Evolutionary conservation across 1,140 invertebrate species (phyloP), one percentile per base, ranked within the genome.

Genomic region (Cyphomyrmex costatus): DNA sequence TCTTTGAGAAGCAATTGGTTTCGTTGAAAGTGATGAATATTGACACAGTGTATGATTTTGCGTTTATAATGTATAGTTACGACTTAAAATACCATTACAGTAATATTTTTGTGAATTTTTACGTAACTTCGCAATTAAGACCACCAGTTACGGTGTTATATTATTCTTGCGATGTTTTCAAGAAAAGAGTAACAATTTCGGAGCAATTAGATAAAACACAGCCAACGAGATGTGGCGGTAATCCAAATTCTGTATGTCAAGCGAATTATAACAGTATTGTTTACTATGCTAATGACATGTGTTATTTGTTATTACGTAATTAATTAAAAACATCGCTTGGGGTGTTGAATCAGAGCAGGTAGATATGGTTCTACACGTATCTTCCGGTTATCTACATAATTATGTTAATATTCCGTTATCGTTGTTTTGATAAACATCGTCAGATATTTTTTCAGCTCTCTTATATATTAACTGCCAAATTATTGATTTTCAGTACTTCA

Each of bases 261-360:
- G 19, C 12, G 5, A 56, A 80, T 80, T 53, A 36, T 61, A 46
- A 8, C 4, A 19, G 58, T 27, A 36, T 36, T 33, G 14, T 68
- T 80, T 56, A 33, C 1, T 27, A 21, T 53, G 2, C 24, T 27
- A n/a, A 14, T 3, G 46, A 80, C 36, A 46, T 36, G 68, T 79
- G n/a, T 78, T 30, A 66, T 66, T 27, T 24, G 30, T 6, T 68
- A 66, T 8, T 24, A 56, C 10, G 3, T 30, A 49, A 65, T 78
- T 77, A 77, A 77, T 77, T 46, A 78, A 78, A 78, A 65, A 63
- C 42, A 33, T n/a, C 58, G n/a, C 56, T 30, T 46, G 14, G 36
- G 6, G 12, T 19, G 12, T 24, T 19, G 24, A 63, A 30, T 46
- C 10, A 46, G 16, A 42, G 33, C 5, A 46, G 27, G 16, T 42